These are phyloP conservation scores for Turritopsis rubra DNA, from an alignment of 30 jellyfish, hydroid and myxozoan species.

Conservation along the genomic window DNA sequence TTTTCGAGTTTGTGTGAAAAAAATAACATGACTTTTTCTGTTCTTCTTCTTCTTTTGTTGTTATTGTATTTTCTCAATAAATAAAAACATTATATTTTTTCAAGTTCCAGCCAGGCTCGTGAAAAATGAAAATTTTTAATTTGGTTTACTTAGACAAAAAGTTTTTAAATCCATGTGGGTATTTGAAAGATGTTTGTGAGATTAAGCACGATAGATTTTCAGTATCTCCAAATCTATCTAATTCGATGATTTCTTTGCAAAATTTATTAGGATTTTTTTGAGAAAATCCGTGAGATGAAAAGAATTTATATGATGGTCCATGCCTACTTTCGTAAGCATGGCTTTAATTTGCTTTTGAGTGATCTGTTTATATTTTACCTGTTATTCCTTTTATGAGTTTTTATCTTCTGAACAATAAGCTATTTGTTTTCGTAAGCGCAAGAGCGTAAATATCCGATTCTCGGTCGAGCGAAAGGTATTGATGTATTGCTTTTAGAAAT, in stretches of 20 bases:
- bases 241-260: not conserved
- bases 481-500: not conserved
- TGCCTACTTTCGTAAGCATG: not conserved
- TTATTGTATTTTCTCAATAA: too few relatives aligned
- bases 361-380: not conserved
- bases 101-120: too few relatives aligned
- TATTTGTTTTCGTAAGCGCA: not conserved
- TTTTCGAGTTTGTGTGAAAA: not conserved
- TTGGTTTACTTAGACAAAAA: not conserved
- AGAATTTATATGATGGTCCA: not conserved
- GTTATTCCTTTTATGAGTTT: not conserved
- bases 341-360: not conserved
- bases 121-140: not conserved
- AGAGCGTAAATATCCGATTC: not conserved
- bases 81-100: too few relatives aligned
- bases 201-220: not conserved
- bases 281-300: not conserved
- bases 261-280: not conserved
- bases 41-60: not conserved
- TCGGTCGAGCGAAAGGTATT: not conserved
- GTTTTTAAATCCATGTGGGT: not conserved
- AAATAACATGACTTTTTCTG: too few relatives aligned
- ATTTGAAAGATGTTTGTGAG: not conserved
- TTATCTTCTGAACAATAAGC: not conserved
- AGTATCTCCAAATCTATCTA: not conserved